Evolutionary conservation across 2,888 invertebrate genomes (phyloP).

Genomic region (Rhyacophila evoluta): DNA sequence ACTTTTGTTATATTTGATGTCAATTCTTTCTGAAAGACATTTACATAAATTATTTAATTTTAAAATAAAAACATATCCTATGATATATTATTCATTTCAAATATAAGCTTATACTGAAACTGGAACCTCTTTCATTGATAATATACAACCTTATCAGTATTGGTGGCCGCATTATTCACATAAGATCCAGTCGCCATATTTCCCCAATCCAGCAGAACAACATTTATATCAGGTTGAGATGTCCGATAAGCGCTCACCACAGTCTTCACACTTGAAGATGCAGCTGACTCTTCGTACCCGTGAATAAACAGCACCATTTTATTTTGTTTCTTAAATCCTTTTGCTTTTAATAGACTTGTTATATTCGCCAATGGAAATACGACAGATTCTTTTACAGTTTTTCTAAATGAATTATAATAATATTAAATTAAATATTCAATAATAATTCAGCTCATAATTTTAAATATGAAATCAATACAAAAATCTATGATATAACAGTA

Average conservation of each 20-base stretch:
- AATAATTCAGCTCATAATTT: no score
- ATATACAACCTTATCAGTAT: slow-evolving; percentile 59
- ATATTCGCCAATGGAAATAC: slow-evolving; percentile 38
- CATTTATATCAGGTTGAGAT: slow-evolving; percentile 61
- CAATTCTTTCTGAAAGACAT: no score
- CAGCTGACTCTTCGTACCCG: slow-evolving; percentile 62
- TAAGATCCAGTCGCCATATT: slow-evolving; percentile 64
- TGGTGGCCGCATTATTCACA: slow-evolving; percentile 56
- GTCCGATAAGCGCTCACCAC: slow-evolving; percentile 62
- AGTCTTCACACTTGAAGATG: slow-evolving; percentile 59
- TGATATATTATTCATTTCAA: no score
- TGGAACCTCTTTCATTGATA: no score
- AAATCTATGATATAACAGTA: no score
- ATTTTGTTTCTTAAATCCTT: slow-evolving; percentile 9
- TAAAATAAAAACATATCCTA: no score
- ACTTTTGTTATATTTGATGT: no score
- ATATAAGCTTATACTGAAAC: no score
- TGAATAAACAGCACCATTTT: slow-evolving; percentile 63
- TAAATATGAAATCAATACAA: no score
- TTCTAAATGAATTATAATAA: slow-evolving; percentile 37
- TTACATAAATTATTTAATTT: no score
- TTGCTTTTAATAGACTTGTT: background rate
- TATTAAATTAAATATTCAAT: no score
- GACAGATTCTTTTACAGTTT: slow-evolving; percentile 27
- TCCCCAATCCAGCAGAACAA: slow-evolving; percentile 65